Percentiles rank a stretch among this genome's conserved stretches.
These are phyloP conservation scores for Tetraneura akinire DNA, from an alignment of 1,140 invertebrate genomes.

Conservation along the genomic window DNA sequence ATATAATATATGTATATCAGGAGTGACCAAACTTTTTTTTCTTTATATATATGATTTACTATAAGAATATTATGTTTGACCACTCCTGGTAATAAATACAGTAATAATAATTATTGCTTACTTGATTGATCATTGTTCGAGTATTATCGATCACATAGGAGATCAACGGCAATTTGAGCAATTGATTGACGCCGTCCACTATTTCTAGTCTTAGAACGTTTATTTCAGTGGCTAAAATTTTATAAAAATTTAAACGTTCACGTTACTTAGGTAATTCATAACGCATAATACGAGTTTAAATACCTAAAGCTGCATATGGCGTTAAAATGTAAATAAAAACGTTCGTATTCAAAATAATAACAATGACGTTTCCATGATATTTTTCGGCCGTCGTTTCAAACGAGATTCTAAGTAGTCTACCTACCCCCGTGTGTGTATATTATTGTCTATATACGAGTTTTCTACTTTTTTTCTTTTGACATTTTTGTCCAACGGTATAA, in stretches of 20 bases:
- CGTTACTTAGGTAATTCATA: no score
- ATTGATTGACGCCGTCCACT: slow-evolving; percentile 67
- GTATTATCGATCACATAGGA: slow-evolving; percentile 64
- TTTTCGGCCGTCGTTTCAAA: background rate
- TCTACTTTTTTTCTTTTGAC: background rate
- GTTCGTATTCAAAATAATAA: background rate
- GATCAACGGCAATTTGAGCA: slow-evolving; percentile 71
- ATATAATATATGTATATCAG: no score
- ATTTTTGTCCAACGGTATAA: background rate
- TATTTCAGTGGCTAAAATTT: slow-evolving; percentile 62
- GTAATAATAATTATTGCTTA: no score
- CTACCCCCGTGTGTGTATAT: background rate
- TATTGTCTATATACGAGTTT: background rate
- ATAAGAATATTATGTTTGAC: no score
- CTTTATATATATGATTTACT: no score
- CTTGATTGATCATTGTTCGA: slow-evolving; percentile 54
- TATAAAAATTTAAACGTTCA: background rate
- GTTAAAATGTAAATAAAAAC: background rate
- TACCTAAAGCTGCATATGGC: no score
- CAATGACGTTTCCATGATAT: background rate
- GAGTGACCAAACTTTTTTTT: no score
- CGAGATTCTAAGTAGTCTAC: background rate
- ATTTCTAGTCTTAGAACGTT: slow-evolving; percentile 72
- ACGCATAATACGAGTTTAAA: no score
- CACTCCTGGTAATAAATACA: no score